Percentiles rank a stretch among this genome's conserved stretches.
phyloP scores from a whole-genome alignment of 2,113 vertebrate genomes.

The Corynorhinus townsendii region DNA sequence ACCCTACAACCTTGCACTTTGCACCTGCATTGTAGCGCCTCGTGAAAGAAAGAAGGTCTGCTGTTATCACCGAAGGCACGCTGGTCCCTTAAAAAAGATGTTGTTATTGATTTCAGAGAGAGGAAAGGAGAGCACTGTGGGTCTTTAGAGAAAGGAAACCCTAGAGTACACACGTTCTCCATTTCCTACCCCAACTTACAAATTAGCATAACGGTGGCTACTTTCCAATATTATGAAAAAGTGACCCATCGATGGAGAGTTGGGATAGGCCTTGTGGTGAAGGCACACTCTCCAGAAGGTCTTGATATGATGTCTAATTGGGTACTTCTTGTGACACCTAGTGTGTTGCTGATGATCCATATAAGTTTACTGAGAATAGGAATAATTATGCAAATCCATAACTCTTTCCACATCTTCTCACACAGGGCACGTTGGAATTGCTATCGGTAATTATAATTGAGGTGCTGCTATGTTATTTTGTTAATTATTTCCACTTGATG shows the following conservation, averaged over 20 bases:
- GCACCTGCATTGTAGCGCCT: accelerated
- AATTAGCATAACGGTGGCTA: not conserved
- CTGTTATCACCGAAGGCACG: not conserved
- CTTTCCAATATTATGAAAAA: not conserved
- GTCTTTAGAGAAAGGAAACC: not conserved
- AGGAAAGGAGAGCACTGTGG: no score
- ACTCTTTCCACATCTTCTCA: not conserved
- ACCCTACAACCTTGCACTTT: not conserved
- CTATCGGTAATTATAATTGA: conserved; percentile 13
- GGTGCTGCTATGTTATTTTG: not conserved
- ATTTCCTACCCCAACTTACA: not conserved
- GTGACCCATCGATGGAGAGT: not conserved
- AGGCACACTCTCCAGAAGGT: not conserved
- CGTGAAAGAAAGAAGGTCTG: not conserved
- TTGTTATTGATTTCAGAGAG: no score
- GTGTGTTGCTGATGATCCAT: not conserved
- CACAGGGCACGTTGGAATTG: not conserved
- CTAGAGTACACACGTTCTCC: not conserved
- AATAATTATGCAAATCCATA: conserved; percentile 26
- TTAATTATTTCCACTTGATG: conserved; percentile 52
- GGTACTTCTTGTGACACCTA: not conserved
- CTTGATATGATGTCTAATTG: not conserved
- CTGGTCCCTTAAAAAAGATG: no score
- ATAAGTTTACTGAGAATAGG: not conserved
- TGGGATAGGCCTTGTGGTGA: no score